These are phyloP conservation scores for Zygogramma bicolorata DNA, from an alignment of 2,888 invertebrate genomes.

Conservation along the genomic window DNA sequence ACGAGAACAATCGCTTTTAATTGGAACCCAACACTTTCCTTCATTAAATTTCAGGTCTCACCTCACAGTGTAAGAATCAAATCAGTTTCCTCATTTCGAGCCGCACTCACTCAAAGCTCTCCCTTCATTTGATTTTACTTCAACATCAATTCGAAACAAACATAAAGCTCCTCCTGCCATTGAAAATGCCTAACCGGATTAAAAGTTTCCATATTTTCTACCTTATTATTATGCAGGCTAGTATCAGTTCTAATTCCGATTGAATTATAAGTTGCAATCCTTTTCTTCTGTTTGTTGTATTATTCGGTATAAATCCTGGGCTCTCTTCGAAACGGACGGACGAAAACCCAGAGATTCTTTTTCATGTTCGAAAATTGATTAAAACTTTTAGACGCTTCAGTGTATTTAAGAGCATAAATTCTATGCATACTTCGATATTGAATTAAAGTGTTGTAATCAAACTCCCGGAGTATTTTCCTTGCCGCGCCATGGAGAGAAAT, in stretches of 20 bases:
- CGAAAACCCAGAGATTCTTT: slow-evolving; percentile 58
- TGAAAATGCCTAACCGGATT: slow-evolving; percentile 43
- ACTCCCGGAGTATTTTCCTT: slow-evolving; percentile 55
- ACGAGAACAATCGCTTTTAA: not conserved
- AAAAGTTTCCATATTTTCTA: slow-evolving; percentile 38
- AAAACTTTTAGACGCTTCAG: slow-evolving; percentile 66
- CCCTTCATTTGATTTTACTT: slow-evolving; percentile 18
- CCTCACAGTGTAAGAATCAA: not conserved
- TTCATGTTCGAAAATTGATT: slow-evolving; percentile 67
- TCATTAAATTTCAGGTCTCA: not conserved
- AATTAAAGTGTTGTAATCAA: slow-evolving; percentile 66
- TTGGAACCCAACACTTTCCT: not conserved
- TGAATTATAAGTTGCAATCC: slow-evolving; percentile 51
- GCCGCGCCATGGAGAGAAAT: slow-evolving; percentile 53
- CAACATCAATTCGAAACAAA: slow-evolving; percentile 37
- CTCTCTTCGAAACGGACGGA: slow-evolving; percentile 22
- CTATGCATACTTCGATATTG: slow-evolving; percentile 68
- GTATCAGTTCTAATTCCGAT: slow-evolving; percentile 52
- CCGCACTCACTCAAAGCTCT: slow-evolving; percentile 7
- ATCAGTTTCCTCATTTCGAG: slow-evolving; percentile 12
- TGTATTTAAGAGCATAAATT: slow-evolving; percentile 68
- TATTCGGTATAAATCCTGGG: slow-evolving; percentile 38
- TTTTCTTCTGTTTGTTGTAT: slow-evolving; percentile 51
- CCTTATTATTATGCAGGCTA: slow-evolving; percentile 48
- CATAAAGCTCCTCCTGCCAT: slow-evolving; percentile 36